phyloP scores from a whole-genome alignment of 2,113 vertebrate species.

The Cyanoliseus patagonus region DNA sequence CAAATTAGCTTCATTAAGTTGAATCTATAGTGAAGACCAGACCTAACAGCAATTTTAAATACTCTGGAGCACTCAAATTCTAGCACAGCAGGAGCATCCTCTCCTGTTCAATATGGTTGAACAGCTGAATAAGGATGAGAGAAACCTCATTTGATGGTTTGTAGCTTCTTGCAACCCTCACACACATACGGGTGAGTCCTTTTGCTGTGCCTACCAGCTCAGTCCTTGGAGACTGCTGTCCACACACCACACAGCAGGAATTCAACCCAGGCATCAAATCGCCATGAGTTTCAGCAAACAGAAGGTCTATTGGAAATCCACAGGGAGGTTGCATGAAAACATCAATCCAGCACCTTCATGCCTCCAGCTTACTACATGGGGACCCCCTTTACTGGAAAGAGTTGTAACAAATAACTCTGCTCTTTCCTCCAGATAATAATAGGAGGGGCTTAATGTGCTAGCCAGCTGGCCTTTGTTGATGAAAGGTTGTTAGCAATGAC shows the following conservation, averaged over 20 bases:
- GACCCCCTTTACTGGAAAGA: background rate
- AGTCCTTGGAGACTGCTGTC: background rate
- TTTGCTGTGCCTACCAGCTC: background rate
- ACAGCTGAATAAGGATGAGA: background rate
- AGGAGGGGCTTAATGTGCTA: background rate
- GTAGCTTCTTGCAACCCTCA: background rate
- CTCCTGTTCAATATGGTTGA: background rate
- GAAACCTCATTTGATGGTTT: background rate
- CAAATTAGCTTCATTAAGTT: background rate
- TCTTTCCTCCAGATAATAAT: background rate
- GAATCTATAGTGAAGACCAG: background rate
- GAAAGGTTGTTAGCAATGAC: background rate
- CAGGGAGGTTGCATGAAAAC: background rate
- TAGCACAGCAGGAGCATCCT: background rate
- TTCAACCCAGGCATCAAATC: background rate
- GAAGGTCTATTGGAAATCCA: background rate
- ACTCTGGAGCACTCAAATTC: background rate
- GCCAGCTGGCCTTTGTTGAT: background rate
- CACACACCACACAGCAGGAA: background rate
- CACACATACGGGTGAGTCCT: fast-evolving
- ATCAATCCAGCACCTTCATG: background rate
- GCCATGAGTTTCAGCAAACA: background rate
- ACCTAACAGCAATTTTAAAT: background rate
- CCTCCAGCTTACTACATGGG: background rate
- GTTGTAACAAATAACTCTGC: background rate